phyloP scores from a whole-genome alignment of 2,888 invertebrate species.

The Andricus curvator region DNA sequence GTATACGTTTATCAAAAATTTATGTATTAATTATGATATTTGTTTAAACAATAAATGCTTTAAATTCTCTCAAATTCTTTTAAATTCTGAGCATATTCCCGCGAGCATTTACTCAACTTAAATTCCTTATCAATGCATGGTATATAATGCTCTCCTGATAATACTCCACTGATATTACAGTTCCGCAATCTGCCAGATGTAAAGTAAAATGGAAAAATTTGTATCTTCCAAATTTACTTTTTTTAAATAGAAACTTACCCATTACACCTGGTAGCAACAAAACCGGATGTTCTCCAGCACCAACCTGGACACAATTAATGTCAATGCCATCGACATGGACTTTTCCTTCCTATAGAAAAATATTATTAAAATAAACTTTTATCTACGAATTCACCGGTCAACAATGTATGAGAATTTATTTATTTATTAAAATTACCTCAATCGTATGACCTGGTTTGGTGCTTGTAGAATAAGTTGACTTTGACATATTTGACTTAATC shows the following conservation, averaged over 20 bases:
- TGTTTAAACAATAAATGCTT: too few species aligned
- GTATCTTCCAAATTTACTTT: background rate
- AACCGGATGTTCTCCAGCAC: slow-evolving; percentile 81
- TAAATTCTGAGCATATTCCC: too few species aligned
- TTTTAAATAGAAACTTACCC: slow-evolving; percentile 76
- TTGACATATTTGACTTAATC: background rate
- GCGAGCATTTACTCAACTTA: too few species aligned
- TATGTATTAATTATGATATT: too few species aligned
- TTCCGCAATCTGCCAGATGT: background rate
- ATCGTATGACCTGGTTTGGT: background rate
- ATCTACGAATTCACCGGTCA: background rate
- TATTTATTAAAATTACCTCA: background rate
- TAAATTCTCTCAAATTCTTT: too few species aligned
- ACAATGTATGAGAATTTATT: background rate
- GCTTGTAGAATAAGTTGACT: background rate
- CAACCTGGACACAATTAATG: slow-evolving; percentile 83
- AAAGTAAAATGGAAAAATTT: background rate
- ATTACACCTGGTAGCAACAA: slow-evolving; percentile 90
- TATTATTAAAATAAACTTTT: background rate
- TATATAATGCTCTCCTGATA: background rate
- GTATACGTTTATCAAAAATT: too few species aligned
- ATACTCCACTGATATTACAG: background rate
- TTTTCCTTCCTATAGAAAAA: slow-evolving; percentile 81
- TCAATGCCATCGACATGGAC: slow-evolving; percentile 82
- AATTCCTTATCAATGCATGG: background rate